Evolutionary conservation across 2,113 vertebrate species (phyloP).

Genomic region (Arenaria interpres): DNA sequence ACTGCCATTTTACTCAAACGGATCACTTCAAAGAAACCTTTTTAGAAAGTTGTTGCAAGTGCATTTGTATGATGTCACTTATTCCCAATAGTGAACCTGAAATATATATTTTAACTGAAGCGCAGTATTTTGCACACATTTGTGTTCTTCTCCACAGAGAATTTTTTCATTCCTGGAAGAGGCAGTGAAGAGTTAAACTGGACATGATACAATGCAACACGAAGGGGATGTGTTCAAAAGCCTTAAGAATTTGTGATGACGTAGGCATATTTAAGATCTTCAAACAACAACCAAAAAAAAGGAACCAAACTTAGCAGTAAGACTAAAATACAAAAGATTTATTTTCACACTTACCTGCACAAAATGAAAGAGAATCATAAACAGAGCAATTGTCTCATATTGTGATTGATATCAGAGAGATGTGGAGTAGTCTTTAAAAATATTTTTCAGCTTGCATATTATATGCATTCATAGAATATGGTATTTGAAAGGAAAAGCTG

Average conservation of each 20-base stretch:
- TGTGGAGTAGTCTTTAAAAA: neutral
- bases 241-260: constrained; percentile 28
- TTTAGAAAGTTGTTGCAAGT: neutral
- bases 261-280: constrained; percentile 16
- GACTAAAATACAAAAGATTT: neutral
- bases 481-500: constrained; percentile 36
- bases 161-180: neutral
- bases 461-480: neutral
- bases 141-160: neutral
- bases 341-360: neutral
- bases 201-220: neutral
- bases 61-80: neutral
- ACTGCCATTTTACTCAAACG: neutral
- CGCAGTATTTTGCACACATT: neutral
- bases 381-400: neutral
- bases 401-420: constrained; percentile 19
- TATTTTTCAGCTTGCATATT: constrained; percentile 21
- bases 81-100: neutral
- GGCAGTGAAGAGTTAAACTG: constrained; percentile 25
- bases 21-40: neutral
- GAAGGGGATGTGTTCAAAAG: neutral
- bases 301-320: neutral
- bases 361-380: constrained; percentile 3
- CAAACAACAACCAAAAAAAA: neutral
- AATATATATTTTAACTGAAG: neutral